Evolutionary conservation across 1,140 invertebrate genomes (phyloP).

Genomic region (Zaprionus lachaisei): DNA sequence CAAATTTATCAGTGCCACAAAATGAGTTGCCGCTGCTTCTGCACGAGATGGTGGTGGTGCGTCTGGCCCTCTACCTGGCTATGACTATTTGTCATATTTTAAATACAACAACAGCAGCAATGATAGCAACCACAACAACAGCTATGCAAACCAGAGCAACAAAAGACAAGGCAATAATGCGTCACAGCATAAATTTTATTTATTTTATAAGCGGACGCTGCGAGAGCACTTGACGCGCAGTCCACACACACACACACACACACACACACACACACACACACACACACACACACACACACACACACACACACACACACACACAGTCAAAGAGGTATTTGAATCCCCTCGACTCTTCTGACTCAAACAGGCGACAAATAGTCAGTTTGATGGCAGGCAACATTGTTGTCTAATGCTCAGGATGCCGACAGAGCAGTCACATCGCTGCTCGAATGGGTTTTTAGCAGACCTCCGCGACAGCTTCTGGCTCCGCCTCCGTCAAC

Average conservation of each 20-base stretch:
- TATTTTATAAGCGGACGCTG: slow-evolving; percentile 74
- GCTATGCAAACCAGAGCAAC: slow-evolving; percentile 43
- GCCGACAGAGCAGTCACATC: slow-evolving; percentile 27
- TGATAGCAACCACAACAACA: slow-evolving; percentile 39
- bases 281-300: slow-evolving; percentile 5
- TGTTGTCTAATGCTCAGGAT: slow-evolving; percentile 67
- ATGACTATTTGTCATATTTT: slow-evolving; percentile 83
- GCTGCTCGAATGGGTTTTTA: slow-evolving; percentile 75
- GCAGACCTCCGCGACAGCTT: slow-evolving; percentile 57
- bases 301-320: slow-evolving; percentile 1
- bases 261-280: slow-evolving; percentile 5
- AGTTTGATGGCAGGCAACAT: slow-evolving; percentile 61
- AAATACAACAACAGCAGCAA: slow-evolving; percentile 64
- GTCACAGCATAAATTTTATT: slow-evolving; percentile 82
- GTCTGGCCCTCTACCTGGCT: slow-evolving; percentile 52
- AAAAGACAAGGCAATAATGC: slow-evolving; percentile 80
- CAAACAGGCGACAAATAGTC: slow-evolving; percentile 49
- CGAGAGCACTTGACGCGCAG: slow-evolving; percentile 65
- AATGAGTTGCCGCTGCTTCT: slow-evolving; percentile 57
- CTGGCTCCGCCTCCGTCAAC: slow-evolving; percentile 10
- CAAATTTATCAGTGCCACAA: slow-evolving; percentile 83
- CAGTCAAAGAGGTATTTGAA: slow-evolving; percentile 60
- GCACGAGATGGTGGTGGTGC: background rate
- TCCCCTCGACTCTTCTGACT: slow-evolving; percentile 1
- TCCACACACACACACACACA: slow-evolving; percentile 9